Percentiles rank a stretch among this genome's conserved stretches.
phyloP scores from a whole-genome alignment of 2,797 vertebrate genomes.

The Hippoglossus hippoglossus region DNA sequence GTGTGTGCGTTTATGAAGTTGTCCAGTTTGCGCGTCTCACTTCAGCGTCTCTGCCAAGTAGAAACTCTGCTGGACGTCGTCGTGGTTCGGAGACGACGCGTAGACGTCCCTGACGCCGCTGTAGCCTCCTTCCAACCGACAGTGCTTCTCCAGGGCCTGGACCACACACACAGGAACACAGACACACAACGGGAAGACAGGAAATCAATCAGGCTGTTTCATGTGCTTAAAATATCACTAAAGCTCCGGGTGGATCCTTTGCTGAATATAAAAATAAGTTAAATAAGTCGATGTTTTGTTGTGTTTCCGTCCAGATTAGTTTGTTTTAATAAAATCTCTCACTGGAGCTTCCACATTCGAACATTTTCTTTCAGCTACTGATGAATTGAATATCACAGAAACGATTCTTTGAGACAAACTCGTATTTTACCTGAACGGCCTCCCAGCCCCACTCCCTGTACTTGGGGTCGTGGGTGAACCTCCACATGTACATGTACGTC shows the following conservation, averaged over 20 bases:
- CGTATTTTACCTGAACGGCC: slow-evolving; percentile 90
- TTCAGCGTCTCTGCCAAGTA: slow-evolving; percentile 98
- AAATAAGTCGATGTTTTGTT: no score
- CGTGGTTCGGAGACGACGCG: slow-evolving; percentile 85
- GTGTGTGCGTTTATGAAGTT: not conserved
- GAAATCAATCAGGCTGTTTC: no score
- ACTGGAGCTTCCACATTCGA: no score
- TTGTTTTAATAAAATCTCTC: no score
- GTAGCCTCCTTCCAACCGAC: slow-evolving; percentile 93
- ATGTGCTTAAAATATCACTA: no score
- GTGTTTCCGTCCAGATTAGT: no score
- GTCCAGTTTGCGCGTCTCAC: slow-evolving; percentile 82
- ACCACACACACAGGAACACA: slow-evolving; percentile 11
- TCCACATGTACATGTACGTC: slow-evolving; percentile 99
- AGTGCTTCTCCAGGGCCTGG: slow-evolving; percentile 95
- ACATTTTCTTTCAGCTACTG: no score
- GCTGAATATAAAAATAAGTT: no score
- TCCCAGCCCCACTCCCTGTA: slow-evolving; percentile 99
- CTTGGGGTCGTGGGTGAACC: slow-evolving; percentile 96
- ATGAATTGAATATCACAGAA: no score
- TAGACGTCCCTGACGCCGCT: slow-evolving; percentile 96
- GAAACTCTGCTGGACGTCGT: slow-evolving; percentile 99
- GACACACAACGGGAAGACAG: not conserved
- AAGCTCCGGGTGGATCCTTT: no score
- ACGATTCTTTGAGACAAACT: no score